Conservation (phyloP, 2,113 vertebrate genomes). For the Reinhardtius hippoglossoides region DNA sequence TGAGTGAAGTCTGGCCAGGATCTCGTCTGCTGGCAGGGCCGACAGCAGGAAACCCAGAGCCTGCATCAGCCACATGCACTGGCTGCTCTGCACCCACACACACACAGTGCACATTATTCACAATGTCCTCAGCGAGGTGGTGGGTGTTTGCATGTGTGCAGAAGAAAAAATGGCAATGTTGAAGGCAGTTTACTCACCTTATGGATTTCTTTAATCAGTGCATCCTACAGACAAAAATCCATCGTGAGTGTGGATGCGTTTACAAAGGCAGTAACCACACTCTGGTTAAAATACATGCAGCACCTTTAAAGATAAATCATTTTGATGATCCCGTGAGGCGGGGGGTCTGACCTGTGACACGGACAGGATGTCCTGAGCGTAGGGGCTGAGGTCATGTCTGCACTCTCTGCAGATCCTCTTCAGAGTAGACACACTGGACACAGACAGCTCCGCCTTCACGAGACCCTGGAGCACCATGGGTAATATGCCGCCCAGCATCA, state of each 20-base stretch:
- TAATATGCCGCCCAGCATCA: conserved; percentile 93
- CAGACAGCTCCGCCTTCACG: conserved; percentile 91
- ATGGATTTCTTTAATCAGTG: conserved; percentile 93
- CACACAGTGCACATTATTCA: conserved; percentile 26
- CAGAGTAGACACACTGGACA: conserved; percentile 94
- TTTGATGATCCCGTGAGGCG: neutral
- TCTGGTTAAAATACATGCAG: neutral
- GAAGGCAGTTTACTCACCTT: conserved; percentile 85
- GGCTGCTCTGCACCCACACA: conserved; percentile 88
- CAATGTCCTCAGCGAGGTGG: neutral
- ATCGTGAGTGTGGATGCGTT: neutral
- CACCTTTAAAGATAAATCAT: neutral
- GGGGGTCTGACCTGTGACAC: conserved; percentile 89
- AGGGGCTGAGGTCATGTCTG: conserved; percentile 89
- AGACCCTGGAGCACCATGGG: conserved; percentile 94
- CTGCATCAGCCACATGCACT: conserved; percentile 99
- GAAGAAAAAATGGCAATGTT: neutral
- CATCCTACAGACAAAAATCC: conserved; percentile 82
- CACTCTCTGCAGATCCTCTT: conserved; percentile 99
- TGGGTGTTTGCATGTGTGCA: neutral
- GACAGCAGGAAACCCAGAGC: conserved; percentile 96
- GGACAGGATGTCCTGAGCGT: conserved; percentile 90
- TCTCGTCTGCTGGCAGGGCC: conserved; percentile 90
- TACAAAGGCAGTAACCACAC: neutral
- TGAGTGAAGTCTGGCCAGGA: conserved; percentile 90